Base-by-base conservation (phyloP, 2,888 invertebrate species). In the Pristionchus japonicus region DNA sequence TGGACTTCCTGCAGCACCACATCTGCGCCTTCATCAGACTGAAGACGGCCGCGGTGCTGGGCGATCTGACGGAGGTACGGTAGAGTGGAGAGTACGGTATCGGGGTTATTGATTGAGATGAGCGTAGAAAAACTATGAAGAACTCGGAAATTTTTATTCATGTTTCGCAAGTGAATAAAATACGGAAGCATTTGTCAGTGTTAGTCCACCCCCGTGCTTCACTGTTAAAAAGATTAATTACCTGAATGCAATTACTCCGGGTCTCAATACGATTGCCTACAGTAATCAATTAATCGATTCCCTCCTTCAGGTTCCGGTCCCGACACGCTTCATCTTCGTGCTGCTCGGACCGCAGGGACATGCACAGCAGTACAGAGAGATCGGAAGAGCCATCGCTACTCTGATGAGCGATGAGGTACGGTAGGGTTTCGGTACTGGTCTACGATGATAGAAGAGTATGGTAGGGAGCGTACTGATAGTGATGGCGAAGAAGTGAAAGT, bases 321-420 rank as follows among this genome's bases (percentile, higher is more conserved):
- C 98, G 88, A 98, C 98, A 17, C 95, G 98, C 93, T 99, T 99
- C 94, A 96, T 99, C 93, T 98, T 97, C 94, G 96, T 98, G 64
- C 96, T 98, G 92, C 96, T 98, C 43, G 98, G 98, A n/a, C 98
- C 98, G 49, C 88, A 92, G 20, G 95, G 95, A 80, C 93, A 95
- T 91, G 92, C 95, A 82, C 94, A 96, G 89, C 97, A 97, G 94
- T 98, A 97, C 95, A 97, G 97, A 94, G 99, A 99, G 96, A 97
- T 98, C 88, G 99, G 98, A 11, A 96, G 99, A 91, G 98, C 98
- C 17, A 98, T 99, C 96, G 98, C 98, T 64, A 98, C 98, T 0
- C 96, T 99, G 87, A 97, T 99, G 97, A 97, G 98, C 0, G 99
- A 99, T 95, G 98, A 99, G 96, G 97, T 95, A 90, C 87, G 91